Conservation (phyloP, 2,797 vertebrate genomes). For the Onychomys leucogaster region DNA sequence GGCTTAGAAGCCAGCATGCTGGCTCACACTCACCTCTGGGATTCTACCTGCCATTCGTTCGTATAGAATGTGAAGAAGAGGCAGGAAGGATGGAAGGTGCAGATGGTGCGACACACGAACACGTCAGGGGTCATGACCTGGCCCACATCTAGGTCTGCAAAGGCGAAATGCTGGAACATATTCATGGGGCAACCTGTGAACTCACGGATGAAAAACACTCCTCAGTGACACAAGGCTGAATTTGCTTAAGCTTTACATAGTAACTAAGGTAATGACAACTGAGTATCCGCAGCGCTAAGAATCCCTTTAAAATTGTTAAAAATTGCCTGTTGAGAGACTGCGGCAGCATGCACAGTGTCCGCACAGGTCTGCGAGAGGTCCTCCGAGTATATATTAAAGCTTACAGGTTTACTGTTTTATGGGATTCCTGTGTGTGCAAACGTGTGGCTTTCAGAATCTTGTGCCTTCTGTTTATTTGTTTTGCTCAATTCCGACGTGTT, state of each 20-base stretch:
- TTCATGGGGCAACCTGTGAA: conserved; percentile 85
- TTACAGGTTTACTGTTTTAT: too few relatives aligned
- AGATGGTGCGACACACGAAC: conserved; percentile 85
- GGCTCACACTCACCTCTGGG: conserved; percentile 80
- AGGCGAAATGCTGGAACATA: conserved; percentile 83
- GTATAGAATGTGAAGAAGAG: conserved; percentile 89
- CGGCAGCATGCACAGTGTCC: neutral
- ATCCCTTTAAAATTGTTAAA: neutral
- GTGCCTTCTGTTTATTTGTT: neutral
- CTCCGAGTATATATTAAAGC: neutral
- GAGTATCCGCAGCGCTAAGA: neutral
- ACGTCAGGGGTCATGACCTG: conserved; percentile 81
- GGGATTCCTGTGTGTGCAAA: neutral
- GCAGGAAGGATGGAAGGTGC: conserved; percentile 87
- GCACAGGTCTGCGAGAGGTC: neutral
- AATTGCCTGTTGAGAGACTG: neutral
- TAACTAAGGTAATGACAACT: neutral
- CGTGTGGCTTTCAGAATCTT: neutral
- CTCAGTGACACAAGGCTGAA: accelerated
- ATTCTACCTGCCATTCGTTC: conserved; percentile 70
- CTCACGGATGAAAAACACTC: conserved; percentile 37
- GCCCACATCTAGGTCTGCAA: conserved; percentile 83
- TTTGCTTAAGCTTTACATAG: neutral
- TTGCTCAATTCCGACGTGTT: neutral
- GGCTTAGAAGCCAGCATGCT: too few relatives aligned